Evolutionary conservation across 1,140 invertebrate genomes (phyloP), one percentile per base, ranked within the genome.

Genomic region (Drosophila serrata): DNA sequence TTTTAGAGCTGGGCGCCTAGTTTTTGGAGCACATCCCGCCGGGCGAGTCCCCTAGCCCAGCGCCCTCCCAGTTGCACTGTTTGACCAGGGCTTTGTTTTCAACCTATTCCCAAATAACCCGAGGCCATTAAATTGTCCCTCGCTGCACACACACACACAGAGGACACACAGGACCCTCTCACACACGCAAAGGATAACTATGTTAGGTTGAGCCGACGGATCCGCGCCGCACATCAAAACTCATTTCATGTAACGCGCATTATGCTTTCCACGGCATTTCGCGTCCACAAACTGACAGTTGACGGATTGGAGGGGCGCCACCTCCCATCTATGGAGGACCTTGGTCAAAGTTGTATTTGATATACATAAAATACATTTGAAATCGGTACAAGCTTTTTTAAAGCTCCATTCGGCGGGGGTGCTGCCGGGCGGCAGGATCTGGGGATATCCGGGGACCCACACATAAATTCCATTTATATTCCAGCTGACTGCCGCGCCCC

Each of bases 401-500:
- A 76, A 67, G 74, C 72, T 65, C 53, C 37, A 35, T 65, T 55
- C 63, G 67, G n/a, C n/a, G n/a, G n/a, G n/a, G 51, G 37, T 75
- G 62, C 63, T 76, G 62, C 67, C 72, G 53, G 31, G 81, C 75
- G 24, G 24, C 31, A 24, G 48, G 48, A 49, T 31, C 48, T 31
- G 48, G 48, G 48, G 48, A 49, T 31, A 19, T 46, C 46, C 15
- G 55, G 46, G 57, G 42, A 35, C 53, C 35, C 67, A 39, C 78
- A 80, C 84, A 90, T 84, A 90, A 88, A 88, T 88, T 88, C 81
- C 84, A 88, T 88, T 90, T 90, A 90, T 87, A 82, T 88, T 90
- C 82, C 63, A 64, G 57, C 74, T 81, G 55, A 62, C 48, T 61
- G 70, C 58, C 69, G 57, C 62, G 43, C 65, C 64, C 67, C 79